Evolutionary conservation across 37 sponge, comb jelly and placozoan species (phyloP).

Genomic region (Oscarella lobularis): DNA sequence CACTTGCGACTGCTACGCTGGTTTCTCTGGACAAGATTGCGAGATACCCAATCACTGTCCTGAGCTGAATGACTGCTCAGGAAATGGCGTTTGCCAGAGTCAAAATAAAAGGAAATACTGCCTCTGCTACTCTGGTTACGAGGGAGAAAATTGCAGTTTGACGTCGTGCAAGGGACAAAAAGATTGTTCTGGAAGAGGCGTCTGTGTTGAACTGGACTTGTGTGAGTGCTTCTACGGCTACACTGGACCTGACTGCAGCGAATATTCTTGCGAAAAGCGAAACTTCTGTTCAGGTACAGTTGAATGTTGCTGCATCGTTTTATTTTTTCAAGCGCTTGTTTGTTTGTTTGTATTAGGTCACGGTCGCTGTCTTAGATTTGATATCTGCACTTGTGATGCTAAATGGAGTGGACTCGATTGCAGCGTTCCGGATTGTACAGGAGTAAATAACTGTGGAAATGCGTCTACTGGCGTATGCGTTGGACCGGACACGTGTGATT

Average conservation of each 20-base stretch:
- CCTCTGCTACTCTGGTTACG: not conserved
- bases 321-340: too few relatives aligned
- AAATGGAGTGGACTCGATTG: not conserved
- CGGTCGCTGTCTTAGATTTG: not conserved
- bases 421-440: not conserved
- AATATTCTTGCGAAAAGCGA: not conserved
- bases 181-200: not conserved
- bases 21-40: not conserved
- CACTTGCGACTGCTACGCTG: not conserved
- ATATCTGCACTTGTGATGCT: not conserved
- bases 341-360: too few relatives aligned
- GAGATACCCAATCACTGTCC: not conserved
- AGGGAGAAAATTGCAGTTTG: not conserved
- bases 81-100: not conserved
- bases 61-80: not conserved
- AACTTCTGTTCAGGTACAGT: not conserved
- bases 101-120: not conserved
- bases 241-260: not conserved
- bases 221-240: not conserved
- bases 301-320: too few relatives aligned
- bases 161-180: not conserved
- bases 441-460: not conserved
- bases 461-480: not conserved
- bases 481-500: not conserved
- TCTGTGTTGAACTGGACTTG: not conserved